These are phyloP conservation scores for Hystrix cristata DNA, from an alignment of 2,113 vertebrate species.

Conservation along the genomic window DNA sequence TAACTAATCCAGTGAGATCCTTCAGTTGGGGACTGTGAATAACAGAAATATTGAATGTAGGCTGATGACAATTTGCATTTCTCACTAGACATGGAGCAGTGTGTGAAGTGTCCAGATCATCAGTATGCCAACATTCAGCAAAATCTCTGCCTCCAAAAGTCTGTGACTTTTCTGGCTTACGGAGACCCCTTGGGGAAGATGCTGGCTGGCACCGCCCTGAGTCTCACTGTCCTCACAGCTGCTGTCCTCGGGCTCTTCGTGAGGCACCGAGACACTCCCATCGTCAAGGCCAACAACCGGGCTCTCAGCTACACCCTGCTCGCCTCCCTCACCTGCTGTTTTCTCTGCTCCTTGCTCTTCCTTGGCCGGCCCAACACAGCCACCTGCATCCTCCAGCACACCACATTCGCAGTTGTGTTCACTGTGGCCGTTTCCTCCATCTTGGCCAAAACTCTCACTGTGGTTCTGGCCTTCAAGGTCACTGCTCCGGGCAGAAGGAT, in stretches of 20 bases:
- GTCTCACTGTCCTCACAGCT: not conserved
- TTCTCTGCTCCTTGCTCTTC: too few relatives aligned
- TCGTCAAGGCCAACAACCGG: not conserved
- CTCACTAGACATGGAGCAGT: not conserved
- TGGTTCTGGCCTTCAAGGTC: not conserved
- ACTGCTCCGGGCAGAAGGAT: not conserved
- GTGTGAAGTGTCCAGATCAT: not conserved
- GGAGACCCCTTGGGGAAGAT: not conserved
- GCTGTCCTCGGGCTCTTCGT: not conserved
- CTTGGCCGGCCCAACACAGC: too few relatives aligned
- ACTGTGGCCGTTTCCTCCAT: too few relatives aligned
- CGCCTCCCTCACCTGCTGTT: not conserved
- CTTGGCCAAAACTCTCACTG: too few relatives aligned
- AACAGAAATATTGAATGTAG: too few relatives aligned
- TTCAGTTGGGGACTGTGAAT: not conserved
- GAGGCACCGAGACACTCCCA: not conserved
- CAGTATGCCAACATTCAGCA: not conserved
- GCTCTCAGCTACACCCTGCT: not conserved
- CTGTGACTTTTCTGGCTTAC: not conserved
- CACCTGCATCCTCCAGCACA: too few relatives aligned
- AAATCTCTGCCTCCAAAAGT: not conserved
- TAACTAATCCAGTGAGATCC: not conserved
- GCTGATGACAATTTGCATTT: not conserved
- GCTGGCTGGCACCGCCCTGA: not conserved
- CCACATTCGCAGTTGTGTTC: too few relatives aligned